Base-by-base conservation (phyloP, 1,140 invertebrate genomes). In the Ooceraea biroi region DNA sequence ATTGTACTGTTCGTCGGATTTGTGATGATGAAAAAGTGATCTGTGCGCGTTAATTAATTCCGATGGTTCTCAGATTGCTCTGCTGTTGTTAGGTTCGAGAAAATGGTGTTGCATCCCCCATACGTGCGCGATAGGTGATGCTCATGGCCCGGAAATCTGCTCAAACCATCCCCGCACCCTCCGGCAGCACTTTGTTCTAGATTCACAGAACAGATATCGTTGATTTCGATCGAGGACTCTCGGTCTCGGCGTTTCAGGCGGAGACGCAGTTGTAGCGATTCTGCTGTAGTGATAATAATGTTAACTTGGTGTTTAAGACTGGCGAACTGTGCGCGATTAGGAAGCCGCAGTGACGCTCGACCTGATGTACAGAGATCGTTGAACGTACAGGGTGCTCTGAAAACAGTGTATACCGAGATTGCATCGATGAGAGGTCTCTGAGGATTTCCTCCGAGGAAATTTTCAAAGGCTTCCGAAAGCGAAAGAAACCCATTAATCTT, bases 231-330 rank as follows among this genome's bases (percentile, higher is more conserved):
- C 65, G 85, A 69, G 46, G 8, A 74, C 71, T 73, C 65, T 85
- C 71, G n/a, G 66, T 17, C 76, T 11, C 58, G 83, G 58, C 68
- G 72, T 25, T 72, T 82, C 58, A 68, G 17, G 44, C 27, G 82
- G 48, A 83, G 57, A 73, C 48, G 63, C 76, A 52, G 74, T 84
- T 74, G 41, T 80, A 89, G 84, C 72, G 63, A 84, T 83, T 89
- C 84, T 88, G 82, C 68, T 85, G 88, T 86, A 88, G 87, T 68
- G 88, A 89, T 89, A 86, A 86, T 85, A 89, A 86, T 78, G 87
- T 88, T 86, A 89, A 88, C 71, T 89, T 84, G 88, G 82, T 89
- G 88, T 89, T 89, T 85, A 86, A 88, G 84, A 80, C 50, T 83
- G 87, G 87, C 52, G 86, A 82, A 87, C 73, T 85, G 86, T 73